A percentile compares a stretch with the other conserved stretches of the same genome.
These are phyloP conservation scores for Ursus arctos DNA, from an alignment of 2,113 vertebrate species.

Conservation along the genomic window DNA sequence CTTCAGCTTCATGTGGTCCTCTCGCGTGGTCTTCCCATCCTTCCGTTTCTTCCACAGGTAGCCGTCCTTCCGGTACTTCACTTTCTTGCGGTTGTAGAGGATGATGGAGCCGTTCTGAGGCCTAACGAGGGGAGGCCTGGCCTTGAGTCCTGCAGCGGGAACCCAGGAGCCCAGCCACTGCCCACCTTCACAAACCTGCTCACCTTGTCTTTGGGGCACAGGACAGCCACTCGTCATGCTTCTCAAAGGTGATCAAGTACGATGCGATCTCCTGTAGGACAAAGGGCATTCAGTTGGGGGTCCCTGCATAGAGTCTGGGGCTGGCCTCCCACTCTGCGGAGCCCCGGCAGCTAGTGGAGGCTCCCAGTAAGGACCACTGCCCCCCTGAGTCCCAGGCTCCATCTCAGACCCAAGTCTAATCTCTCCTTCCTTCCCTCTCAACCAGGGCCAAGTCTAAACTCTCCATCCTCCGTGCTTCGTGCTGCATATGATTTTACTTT, in stretches of 20 bases:
- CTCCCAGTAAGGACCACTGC: neutral
- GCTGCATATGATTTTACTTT: neutral
- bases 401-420: constrained; percentile 4
- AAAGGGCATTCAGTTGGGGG: neutral
- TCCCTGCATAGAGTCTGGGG: neutral
- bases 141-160: neutral
- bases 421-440: neutral
- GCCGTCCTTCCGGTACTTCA: constrained; percentile 95
- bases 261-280: constrained; percentile 93
- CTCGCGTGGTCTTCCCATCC: constrained; percentile 95
- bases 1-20: constrained; percentile 97
- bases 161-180: neutral
- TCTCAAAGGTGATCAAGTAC: constrained; percentile 94
- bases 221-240: constrained; percentile 95
- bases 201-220: constrained; percentile 93
- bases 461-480: neutral
- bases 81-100: constrained; percentile 96
- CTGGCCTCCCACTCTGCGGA: neutral
- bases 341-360: neutral
- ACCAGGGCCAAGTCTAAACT: neutral
- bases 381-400: neutral
- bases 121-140: constrained; percentile 79
- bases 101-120: constrained; percentile 95
- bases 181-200: neutral
- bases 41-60: constrained; percentile 97